Evolutionary conservation across 2,113 vertebrate genomes (phyloP), one percentile per base, ranked within the genome.

Genomic region (Sardina pilchardus): DNA sequence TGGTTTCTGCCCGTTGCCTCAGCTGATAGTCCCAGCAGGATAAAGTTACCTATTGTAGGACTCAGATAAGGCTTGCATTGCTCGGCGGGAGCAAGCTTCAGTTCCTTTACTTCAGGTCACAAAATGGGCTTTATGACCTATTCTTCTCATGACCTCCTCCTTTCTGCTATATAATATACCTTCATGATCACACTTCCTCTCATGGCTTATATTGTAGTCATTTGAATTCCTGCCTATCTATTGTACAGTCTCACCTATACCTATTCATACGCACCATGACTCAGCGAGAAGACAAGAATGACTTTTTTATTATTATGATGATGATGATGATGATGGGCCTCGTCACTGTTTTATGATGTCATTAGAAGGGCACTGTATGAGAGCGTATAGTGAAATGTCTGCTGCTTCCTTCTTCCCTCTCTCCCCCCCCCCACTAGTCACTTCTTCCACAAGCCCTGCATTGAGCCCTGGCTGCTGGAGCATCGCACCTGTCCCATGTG

Each of bases 401-500:
- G 89, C 85, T 93, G 94, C 90, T 93, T 90, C 45, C 94, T 94
- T n/a, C n/a, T n/a, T n/a, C n/a, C n/a, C 26, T 30, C 9, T 26
- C 7, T 19, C 59, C 21, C 26, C 21, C 8, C 5, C 9, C 59
- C 86, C 94, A 30, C 10, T 12, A 96, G 96, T 93, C 96, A 97
- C 88, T 95, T 96, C 90, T 97, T 97, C 92, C 96, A 97, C 94
- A 96, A 96, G 91, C 95, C 95, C 89, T 97, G 96, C 82, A 96
- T 97, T 89, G 96, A 97, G 90, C 96, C 96, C 47, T 97, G 96
- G 96, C 95, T 97, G 63, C 93, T 97, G 91, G 96, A 96, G 90
- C 96, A 97, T 91, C 96, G 96, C 16, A 97, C 96, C 86, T 97
- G 96, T 63, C 96, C 96, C 71, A 96, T 97, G 96, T 97, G 96